A percentile compares a stretch with the other conserved stretches of the same genome.
phyloP scores from a whole-genome alignment of 2,888 invertebrate species.

The Chironomus riparius region DNA sequence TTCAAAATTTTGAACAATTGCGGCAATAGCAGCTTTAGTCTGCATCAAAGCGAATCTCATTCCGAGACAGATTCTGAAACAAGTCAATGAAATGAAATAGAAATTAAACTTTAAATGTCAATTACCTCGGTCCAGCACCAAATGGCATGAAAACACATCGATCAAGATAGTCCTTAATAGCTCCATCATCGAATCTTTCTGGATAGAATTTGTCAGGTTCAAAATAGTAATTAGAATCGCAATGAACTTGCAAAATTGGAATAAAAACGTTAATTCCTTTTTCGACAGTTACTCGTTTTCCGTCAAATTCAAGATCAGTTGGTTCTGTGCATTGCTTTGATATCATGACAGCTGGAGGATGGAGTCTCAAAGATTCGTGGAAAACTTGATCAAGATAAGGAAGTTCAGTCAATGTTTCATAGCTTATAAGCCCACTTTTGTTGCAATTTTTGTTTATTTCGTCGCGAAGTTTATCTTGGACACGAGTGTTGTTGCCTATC shows the following conservation, averaged over 20 bases:
- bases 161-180: slow-evolving; percentile 35
- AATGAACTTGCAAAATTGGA: slow-evolving; percentile 30
- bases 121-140: slow-evolving; percentile 27
- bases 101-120: neutral
- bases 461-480: slow-evolving; percentile 33
- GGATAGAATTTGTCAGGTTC: slow-evolving; percentile 25
- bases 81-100: too few species aligned
- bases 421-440: neutral
- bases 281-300: slow-evolving; percentile 34
- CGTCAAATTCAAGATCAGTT: slow-evolving; percentile 31
- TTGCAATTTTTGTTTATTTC: neutral
- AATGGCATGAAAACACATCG: slow-evolving; percentile 36
- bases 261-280: slow-evolving; percentile 31
- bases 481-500: neutral
- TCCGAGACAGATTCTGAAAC: slow-evolving; percentile 4
- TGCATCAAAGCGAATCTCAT: slow-evolving; percentile 31
- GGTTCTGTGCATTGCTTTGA: slow-evolving; percentile 36
- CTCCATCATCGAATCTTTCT: slow-evolving; percentile 32
- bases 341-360: slow-evolving; percentile 33
- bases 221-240: slow-evolving; percentile 8
- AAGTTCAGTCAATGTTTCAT: slow-evolving; percentile 33
- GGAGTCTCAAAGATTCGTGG: slow-evolving; percentile 35
- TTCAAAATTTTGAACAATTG: slow-evolving; percentile 36
- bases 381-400: slow-evolving; percentile 36
- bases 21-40: slow-evolving; percentile 38